A percentile compares a stretch with the other conserved stretches of the same genome.
Conservation (phyloP, 2,797 vertebrate genomes). For the Siniperca obscura region DNA sequence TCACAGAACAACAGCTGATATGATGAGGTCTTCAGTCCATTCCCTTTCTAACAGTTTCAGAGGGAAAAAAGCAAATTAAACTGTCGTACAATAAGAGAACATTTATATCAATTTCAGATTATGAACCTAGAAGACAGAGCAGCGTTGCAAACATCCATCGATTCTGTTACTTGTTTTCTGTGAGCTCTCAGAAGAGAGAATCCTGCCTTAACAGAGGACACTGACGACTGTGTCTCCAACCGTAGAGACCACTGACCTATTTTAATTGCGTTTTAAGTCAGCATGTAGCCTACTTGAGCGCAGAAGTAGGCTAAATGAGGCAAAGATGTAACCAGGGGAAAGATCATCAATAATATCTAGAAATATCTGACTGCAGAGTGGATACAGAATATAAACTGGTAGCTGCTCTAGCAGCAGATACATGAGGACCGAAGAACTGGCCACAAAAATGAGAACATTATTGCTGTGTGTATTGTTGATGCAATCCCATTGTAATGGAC, state of each 20-base stretch:
- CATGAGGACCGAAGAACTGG: not conserved
- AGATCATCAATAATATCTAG: slow-evolving; percentile 13
- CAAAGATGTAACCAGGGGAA: slow-evolving; percentile 2
- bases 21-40: no score
- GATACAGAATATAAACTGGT: not conserved
- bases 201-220: not conserved
- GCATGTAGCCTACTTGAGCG: slow-evolving; percentile 18
- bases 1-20: not conserved
- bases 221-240: slow-evolving; percentile 7
- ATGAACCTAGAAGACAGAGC: not conserved
- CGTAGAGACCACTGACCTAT: slow-evolving; percentile 53
- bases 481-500: not conserved
- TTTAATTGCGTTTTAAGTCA: slow-evolving; percentile 60
- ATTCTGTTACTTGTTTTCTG: not conserved
- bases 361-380: not conserved
- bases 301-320: slow-evolving; percentile 13
- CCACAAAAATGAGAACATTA: not conserved
- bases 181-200: slow-evolving; percentile 4
- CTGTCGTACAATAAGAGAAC: not conserved
- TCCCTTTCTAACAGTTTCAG: not conserved
- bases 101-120: not conserved
- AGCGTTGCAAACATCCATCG: not conserved
- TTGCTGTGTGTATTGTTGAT: not conserved
- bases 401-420: not conserved
- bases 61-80: not conserved